Conservation (phyloP, 1,140 invertebrate species). For the Drosophila mauritiana region DNA sequence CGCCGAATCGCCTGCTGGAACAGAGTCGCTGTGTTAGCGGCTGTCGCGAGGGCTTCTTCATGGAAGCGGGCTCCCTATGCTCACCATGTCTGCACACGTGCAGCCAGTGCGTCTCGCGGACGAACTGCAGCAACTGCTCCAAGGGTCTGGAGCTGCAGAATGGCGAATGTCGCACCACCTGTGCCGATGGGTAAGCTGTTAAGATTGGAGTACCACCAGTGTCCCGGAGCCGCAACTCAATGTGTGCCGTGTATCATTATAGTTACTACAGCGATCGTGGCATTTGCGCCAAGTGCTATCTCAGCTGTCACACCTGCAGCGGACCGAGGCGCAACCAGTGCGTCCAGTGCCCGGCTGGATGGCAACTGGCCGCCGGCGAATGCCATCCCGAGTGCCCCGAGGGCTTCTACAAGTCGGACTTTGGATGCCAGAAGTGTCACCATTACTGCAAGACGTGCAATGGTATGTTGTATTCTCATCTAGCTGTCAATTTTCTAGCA, state of each 20-base stretch:
- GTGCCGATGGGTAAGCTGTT: slow-evolving; percentile 87
- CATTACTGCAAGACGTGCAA: slow-evolving; percentile 93
- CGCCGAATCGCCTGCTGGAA: slow-evolving; percentile 89
- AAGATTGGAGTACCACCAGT: too few species aligned
- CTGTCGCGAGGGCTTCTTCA: slow-evolving; percentile 90
- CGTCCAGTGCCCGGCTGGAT: slow-evolving; percentile 91
- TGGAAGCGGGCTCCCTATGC: slow-evolving; percentile 88
- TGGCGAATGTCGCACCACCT: slow-evolving; percentile 90
- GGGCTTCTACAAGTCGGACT: slow-evolving; percentile 91
- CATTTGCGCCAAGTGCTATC: slow-evolving; percentile 91
- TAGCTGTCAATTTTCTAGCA: background rate
- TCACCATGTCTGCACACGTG: slow-evolving; percentile 92
- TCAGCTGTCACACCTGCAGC: slow-evolving; percentile 93
- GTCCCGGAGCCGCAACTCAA: background rate
- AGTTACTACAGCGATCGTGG: slow-evolving; percentile 94
- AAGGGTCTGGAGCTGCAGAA: slow-evolving; percentile 90
- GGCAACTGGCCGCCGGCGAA: slow-evolving; percentile 91
- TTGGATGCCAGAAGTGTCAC: slow-evolving; percentile 93
- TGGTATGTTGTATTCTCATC: slow-evolving; percentile 84
- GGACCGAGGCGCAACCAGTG: slow-evolving; percentile 92
- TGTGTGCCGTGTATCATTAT: background rate
- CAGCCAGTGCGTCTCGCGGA: slow-evolving; percentile 89
- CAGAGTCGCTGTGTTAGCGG: slow-evolving; percentile 89
- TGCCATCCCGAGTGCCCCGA: slow-evolving; percentile 93
- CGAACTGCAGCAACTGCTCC: slow-evolving; percentile 91